Base-by-base conservation (phyloP, 2,888 invertebrate genomes). In the Hydroisotoma schaefferi region DNA sequence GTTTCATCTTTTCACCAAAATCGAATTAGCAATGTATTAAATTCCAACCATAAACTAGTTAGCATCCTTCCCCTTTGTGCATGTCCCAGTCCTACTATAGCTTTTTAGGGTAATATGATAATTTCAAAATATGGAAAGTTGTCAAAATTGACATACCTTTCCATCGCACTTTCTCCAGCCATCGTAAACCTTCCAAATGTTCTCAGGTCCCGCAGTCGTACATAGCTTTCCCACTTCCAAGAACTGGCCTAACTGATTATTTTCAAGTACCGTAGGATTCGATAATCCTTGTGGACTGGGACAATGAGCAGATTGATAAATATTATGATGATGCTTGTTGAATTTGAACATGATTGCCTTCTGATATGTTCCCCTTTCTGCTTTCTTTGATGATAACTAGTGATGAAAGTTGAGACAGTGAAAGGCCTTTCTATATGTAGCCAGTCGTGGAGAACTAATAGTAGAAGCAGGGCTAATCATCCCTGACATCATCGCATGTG, bases 131-230 rank as follows among this genome's bases (percentile, higher is more conserved):
- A 40, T 18, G 5, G 15, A 40, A 10, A 40, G n/a, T 15, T 10
- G 20, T 20, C 40, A 5, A 40, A 5, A 5, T 20, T 15, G n/a
- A 40, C n/a, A 40, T 77, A 94, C 95, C 88, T 88, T 89, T 72
- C 88, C 88, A 75, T 95, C 94, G 68, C 85, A 86, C 78, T 91
- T 92, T 73, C 91, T 81, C 75, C 85, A 86, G 1, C 90, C 94
- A 72, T 94, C 93, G 77, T 90, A 89, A 67, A 95, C 88, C 75
- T 87, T 87, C 95, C 95, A 95, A 48, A 90, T 85, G 69, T 90
- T 82, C 74, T 93, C 93, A 0, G 93, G 93, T 0, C 95, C 95
- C 1, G 87, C 88, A 60, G 86, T 86, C 58, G 85, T 85, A 55
- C 82, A 81, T 75, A 89, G 89, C 74, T 87, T 87, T 55, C 91